Base-by-base conservation (phyloP, 2,888 invertebrate species). In the Athalia circularis region DNA sequence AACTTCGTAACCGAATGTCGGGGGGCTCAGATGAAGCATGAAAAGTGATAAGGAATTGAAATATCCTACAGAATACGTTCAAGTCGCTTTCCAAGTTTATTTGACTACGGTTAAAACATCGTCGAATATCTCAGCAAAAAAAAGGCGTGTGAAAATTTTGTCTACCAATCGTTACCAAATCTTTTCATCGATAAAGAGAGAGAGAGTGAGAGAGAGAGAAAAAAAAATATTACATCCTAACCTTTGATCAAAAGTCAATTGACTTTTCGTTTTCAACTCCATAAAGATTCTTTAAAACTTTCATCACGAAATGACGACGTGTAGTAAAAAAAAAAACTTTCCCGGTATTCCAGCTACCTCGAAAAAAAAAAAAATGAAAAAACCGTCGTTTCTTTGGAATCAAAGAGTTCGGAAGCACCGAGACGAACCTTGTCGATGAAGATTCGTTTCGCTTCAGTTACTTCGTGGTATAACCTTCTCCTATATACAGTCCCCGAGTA, bases 381-480 rank as follows among this genome's bases (percentile, higher is more conserved):
- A 29, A 29, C 0, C 29, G 29, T 29, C 29, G 29, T 29, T 29
- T 29, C 29, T 29, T 29, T 29, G 29, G 29, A 29, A 29, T 29
- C 29, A 29, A 29, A 29, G 65, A 48, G 8, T 8, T 65, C 8
- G n/a, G 52, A 13, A 52, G 45, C 11, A 72, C 59, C 47, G 70
- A 72, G 47, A 57, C 57, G 79, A 79, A 81, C 79, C 81, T 83
- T 80, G 80, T 81, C 80, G 80, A 79, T 75, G 79, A 68, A 64
- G 64, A 72, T 79, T 79, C 65, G 65, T 59, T 15, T 72, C 70
- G 70, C 57, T 72, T 9, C 59, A 45, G n/a, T 72, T 72, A 29
- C 29, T 29, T 29, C 29, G 29, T 29, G 29, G 29, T 54, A 11
- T 54, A 54, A n/a, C 54, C 54, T 9, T 54, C 54, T 54, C 9